These are phyloP conservation scores for Scomber scombrus DNA, from an alignment of 2,113 vertebrate genomes.

Conservation along the genomic window DNA sequence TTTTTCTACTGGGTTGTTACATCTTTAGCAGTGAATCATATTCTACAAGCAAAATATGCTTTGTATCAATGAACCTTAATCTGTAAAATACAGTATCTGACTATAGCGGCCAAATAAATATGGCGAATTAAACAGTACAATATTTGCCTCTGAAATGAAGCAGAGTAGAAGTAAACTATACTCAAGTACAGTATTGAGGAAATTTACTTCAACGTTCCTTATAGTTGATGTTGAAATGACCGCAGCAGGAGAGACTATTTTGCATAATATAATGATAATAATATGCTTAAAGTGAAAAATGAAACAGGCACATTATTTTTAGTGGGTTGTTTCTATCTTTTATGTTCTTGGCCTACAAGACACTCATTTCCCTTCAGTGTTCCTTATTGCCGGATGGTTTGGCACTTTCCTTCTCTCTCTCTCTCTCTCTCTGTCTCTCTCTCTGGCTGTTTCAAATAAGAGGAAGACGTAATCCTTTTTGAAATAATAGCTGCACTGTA, in stretches of 20 bases:
- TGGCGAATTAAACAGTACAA: too few relatives aligned
- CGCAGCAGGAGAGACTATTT: constrained; percentile 33
- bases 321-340: constrained; percentile 33
- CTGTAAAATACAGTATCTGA: too few relatives aligned
- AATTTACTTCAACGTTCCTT: too few relatives aligned
- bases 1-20: too few relatives aligned
- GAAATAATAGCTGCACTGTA: constrained; percentile 75
- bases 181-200: too few relatives aligned
- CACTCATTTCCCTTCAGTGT: constrained; percentile 53
- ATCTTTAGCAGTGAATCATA: too few relatives aligned
- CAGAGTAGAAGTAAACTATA: too few relatives aligned
- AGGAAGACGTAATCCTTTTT: constrained; percentile 68
- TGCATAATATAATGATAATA: background rate
- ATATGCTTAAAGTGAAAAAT: constrained; percentile 7
- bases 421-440: background rate
- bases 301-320: constrained; percentile 6
- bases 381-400: constrained; percentile 44
- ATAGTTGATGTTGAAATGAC: background rate
- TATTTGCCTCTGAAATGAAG: too few relatives aligned
- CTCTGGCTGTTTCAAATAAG: constrained; percentile 66
- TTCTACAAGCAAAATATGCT: too few relatives aligned
- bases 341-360: constrained; percentile 42
- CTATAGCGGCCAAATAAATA: too few relatives aligned
- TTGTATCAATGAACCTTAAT: too few relatives aligned
- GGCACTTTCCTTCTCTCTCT: constrained; percentile 27